Percentiles rank a stretch among this genome's conserved stretches.
phyloP scores from a whole-genome alignment of 2,888 invertebrate species.

The Tholera decimalis region DNA sequence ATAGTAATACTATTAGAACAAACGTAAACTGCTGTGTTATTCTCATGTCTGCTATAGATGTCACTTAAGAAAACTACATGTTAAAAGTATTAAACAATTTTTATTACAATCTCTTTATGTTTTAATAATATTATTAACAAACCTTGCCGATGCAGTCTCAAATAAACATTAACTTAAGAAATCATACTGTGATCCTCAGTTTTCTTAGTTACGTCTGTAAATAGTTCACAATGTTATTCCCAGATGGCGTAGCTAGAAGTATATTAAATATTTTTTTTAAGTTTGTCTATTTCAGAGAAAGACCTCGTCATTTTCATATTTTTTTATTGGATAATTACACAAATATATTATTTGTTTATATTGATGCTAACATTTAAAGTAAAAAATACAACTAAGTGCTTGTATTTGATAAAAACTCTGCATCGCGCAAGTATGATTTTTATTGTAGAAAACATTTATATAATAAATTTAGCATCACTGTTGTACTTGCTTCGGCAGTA shows the following conservation, averaged over 20 bases:
- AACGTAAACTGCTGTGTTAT: neutral
- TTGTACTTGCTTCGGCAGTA: constrained; percentile 81
- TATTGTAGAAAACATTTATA: accelerated
- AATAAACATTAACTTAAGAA: neutral
- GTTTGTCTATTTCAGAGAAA: accelerated
- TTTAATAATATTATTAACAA: too few species aligned
- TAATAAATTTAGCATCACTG: accelerated
- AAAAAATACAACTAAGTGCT: accelerated
- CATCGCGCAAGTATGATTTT: constrained; percentile 20
- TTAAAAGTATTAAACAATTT: too few species aligned
- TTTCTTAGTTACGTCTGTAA: neutral
- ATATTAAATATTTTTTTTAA: neutral
- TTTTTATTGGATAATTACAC: accelerated
- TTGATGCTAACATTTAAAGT: accelerated
- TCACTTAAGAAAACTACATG: too few species aligned
- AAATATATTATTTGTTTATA: accelerated
- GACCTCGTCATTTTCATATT: accelerated
- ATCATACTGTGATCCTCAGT: neutral
- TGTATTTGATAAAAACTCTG: neutral
- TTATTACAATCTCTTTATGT: too few species aligned
- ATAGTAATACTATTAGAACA: neutral
- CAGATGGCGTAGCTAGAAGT: constrained; percentile 30
- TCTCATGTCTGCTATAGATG: neutral
- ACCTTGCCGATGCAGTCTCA: too few species aligned
- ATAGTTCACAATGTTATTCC: neutral